Evolutionary conservation across 2,797 vertebrate species (phyloP).

Genomic region (Phrynocephalus forsythii): DNA sequence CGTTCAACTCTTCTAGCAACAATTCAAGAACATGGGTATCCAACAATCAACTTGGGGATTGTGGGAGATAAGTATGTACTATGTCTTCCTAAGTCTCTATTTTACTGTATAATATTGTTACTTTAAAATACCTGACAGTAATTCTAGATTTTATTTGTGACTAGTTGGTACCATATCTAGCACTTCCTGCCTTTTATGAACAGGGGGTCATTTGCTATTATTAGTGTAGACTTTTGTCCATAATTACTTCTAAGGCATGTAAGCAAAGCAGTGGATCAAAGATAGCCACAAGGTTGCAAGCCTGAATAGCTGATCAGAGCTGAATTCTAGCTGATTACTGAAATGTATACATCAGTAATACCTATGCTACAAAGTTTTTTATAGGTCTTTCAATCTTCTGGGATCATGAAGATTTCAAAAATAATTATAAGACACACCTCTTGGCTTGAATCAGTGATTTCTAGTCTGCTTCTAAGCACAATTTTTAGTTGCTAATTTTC

Average conservation of each 20-base stretch:
- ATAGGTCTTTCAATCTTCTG: no score
- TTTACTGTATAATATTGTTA: conserved; percentile 28
- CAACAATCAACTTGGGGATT: conserved; percentile 98
- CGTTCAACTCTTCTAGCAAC: conserved; percentile 97
- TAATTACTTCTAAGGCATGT: neutral
- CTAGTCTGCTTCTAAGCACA: no score
- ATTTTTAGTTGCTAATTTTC: no score
- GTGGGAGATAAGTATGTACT: conserved; percentile 96
- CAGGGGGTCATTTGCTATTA: conserved; percentile 30
- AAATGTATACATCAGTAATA: no score
- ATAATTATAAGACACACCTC: no score
- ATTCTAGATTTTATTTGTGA: conserved; percentile 34
- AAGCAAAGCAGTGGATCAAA: neutral
- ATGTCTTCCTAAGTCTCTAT: conserved; percentile 58
- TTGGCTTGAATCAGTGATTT: no score
- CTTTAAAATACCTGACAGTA: conserved; percentile 20
- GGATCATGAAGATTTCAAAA: no score
- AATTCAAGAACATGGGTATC: conserved; percentile 98
- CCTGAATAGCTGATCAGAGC: neutral
- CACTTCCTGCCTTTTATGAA: neutral
- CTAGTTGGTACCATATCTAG: neutral
- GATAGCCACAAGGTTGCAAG: neutral
- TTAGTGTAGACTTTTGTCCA: neutral
- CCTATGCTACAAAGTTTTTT: no score
- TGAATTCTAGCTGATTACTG: no score